phyloP scores from a whole-genome alignment of 2,797 vertebrate species.

The Mionectes olivaceus region DNA sequence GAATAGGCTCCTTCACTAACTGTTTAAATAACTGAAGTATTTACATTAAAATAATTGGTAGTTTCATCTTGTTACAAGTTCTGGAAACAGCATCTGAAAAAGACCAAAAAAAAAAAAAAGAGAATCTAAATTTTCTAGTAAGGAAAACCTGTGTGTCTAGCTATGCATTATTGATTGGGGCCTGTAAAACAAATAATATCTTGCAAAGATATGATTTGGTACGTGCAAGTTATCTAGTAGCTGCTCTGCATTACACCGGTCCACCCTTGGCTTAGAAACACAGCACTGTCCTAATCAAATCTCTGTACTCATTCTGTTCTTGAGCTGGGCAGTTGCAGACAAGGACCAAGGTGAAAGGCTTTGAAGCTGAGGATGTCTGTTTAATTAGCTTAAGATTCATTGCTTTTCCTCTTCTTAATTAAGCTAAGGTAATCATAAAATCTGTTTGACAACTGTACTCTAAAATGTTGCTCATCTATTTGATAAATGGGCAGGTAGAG shows the following conservation, averaged over 20 bases:
- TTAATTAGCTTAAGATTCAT: conserved; percentile 66
- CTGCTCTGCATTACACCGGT: neutral
- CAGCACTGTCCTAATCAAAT: neutral
- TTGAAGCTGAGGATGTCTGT: conserved; percentile 25
- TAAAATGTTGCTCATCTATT: conserved; percentile 57
- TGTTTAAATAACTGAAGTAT: neutral
- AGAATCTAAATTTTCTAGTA: neutral
- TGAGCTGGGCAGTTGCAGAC: neutral
- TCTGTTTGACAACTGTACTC: conserved; percentile 53
- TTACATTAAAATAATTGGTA: neutral
- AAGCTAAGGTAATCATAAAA: conserved; percentile 63
- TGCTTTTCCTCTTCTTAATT: conserved; percentile 54
- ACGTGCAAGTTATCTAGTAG: neutral
- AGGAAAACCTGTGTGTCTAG: neutral
- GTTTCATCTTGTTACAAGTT: neutral
- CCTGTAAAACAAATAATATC: neutral
- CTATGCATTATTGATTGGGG: neutral
- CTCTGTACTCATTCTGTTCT: neutral
- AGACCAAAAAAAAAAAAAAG: neutral
- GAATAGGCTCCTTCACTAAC: neutral
- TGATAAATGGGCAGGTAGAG: conserved; percentile 73
- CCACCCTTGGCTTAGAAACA: neutral
- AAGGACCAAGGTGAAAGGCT: neutral
- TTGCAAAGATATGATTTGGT: neutral
- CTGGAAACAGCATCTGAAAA: neutral